Evolutionary conservation across 92 coral and sea anemone genomes (phyloP).

Genomic region (Palythoa grandiflora): DNA sequence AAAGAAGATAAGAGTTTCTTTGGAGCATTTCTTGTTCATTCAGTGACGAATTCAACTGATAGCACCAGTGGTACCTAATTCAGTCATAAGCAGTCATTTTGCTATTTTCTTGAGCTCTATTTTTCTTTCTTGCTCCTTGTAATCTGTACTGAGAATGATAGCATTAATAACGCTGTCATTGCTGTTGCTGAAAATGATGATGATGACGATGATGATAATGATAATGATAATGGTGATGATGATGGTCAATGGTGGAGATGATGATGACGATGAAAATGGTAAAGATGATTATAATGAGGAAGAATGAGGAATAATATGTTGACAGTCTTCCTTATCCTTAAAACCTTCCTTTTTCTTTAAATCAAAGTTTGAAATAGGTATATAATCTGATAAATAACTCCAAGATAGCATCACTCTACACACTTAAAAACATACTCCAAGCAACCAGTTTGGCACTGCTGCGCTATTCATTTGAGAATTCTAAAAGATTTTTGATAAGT

Average conservation of each 20-base stretch:
- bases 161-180: background rate
- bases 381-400: no score
- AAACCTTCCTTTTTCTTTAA: no score
- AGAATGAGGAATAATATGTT: no score
- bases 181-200: background rate
- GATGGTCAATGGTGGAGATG: background rate
- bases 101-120: background rate
- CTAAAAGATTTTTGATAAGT: no score
- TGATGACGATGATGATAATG: background rate
- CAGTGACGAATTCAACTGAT: slow-evolving; percentile 32
- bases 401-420: no score
- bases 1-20: slow-evolving; percentile 86
- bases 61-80: background rate
- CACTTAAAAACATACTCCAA: no score
- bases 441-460: no score
- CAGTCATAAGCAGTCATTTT: background rate
- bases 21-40: slow-evolving; percentile 87
- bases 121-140: background rate
- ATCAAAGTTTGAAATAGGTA: no score
- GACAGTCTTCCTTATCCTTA: no score
- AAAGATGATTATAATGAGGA: no score
- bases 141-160: background rate
- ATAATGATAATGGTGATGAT: background rate
- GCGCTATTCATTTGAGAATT: no score
- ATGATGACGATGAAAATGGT: background rate